These are phyloP conservation scores for Emydoidea blandingii DNA, from an alignment of 2,797 vertebrate species.

Conservation along the genomic window DNA sequence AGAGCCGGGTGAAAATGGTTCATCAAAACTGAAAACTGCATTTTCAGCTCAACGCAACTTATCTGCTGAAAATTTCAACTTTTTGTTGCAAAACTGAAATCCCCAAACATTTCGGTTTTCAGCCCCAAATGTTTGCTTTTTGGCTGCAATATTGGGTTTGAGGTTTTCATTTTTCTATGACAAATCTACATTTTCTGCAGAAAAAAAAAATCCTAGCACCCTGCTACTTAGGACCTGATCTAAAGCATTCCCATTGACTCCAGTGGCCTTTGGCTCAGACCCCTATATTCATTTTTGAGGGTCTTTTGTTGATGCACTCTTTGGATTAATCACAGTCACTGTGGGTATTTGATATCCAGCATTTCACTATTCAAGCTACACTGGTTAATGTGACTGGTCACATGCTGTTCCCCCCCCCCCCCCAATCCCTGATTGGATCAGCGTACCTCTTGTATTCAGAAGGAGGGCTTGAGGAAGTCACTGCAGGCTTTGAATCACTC, in stretches of 20 bases:
- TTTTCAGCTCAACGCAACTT: not conserved
- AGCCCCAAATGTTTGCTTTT: not conserved
- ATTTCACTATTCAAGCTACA: not conserved
- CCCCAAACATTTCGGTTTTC: not conserved
- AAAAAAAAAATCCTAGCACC: not conserved
- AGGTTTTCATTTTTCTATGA: not conserved
- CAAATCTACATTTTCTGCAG: not conserved
- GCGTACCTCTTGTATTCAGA: not conserved
- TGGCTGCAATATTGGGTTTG: not conserved
- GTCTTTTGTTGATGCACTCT: not conserved
- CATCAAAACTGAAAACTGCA: not conserved
- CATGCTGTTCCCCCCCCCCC: not conserved
- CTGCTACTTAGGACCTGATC: not conserved
- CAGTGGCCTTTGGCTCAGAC: not conserved
- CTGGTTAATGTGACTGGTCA: not conserved
- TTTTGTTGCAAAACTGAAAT: not conserved
- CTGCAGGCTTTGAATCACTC: not conserved
- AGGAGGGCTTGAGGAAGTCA: not conserved
- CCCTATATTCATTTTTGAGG: not conserved
- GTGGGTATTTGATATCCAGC: not conserved
- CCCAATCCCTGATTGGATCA: not conserved
- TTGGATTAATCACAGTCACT: not conserved
- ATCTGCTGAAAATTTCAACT: not conserved
- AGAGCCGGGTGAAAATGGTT: not conserved
- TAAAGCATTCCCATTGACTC: not conserved